A percentile compares a stretch with the other conserved stretches of the same genome.
These are phyloP conservation scores for Zeugodacus cucurbitae DNA, from an alignment of 1,140 invertebrate species.

Conservation along the genomic window DNA sequence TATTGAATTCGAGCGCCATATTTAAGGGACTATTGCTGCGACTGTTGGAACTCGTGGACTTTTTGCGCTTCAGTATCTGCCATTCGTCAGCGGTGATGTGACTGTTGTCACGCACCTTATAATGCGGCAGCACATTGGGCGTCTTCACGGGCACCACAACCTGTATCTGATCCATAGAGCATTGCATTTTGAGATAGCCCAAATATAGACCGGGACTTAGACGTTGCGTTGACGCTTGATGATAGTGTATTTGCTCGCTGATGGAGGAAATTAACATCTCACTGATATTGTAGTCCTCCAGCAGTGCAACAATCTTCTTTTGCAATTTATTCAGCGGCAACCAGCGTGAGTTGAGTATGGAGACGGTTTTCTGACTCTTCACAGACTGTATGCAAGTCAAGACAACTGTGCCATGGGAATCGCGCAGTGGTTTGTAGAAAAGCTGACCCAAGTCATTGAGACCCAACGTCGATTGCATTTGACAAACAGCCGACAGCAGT, in stretches of 20 bases:
- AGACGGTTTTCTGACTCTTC: conserved; percentile 84
- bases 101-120: conserved; percentile 92
- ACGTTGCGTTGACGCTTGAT: conserved; percentile 83
- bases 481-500: conserved; percentile 87
- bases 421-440: conserved; percentile 88
- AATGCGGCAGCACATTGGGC: conserved; percentile 93
- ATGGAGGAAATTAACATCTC: conserved; percentile 87
- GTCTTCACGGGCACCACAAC: conserved; percentile 91
- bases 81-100: conserved; percentile 96
- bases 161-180: conserved; percentile 92
- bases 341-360: conserved; percentile 90
- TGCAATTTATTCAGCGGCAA: conserved; percentile 82
- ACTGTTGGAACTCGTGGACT: conserved; percentile 51
- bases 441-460: conserved; percentile 93
- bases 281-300: conserved; percentile 80
- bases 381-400: conserved; percentile 87
- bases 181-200: conserved; percentile 95
- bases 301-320: conserved; percentile 68
- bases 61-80: conserved; percentile 77
- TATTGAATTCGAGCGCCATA: conserved; percentile 65
- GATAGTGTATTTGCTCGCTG: conserved; percentile 91
- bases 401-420: conserved; percentile 90
- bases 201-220: conserved; percentile 89
- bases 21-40: conserved; percentile 65
- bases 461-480: conserved; percentile 92